Base-by-base conservation (phyloP, 2,113 vertebrate genomes). In the Oncorhynchus masou region DNA sequence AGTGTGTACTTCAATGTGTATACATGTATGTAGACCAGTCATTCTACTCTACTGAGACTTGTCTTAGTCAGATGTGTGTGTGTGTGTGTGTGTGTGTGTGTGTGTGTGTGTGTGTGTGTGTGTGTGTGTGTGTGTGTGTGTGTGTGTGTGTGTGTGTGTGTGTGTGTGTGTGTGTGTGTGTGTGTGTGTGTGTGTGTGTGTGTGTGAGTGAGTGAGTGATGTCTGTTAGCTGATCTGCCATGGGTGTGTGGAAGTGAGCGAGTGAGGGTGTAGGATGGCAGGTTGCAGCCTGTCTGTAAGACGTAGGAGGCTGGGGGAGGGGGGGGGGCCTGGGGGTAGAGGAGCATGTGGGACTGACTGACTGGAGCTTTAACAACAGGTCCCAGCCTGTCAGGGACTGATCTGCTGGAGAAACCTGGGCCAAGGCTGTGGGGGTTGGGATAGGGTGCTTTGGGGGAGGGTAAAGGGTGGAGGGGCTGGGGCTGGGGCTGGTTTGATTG, bases 191-290 rank as follows among this genome's bases (percentile, higher is more conserved):
- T 73, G 39, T 59, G 74, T 39, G 39, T 57, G 20, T 70, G 68
- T 11, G 85, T 24, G 74, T 51, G 78, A 79, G 77, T 31, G 27
- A 27, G 27, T 27, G 27, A 27, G 27, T 27, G 82, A 78, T 84
- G 59, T 79, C 77, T 78, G 81, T 69, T 77, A 73, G 79, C 73
- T 73, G 59, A 84, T 76, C 51, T 77, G 74, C 83, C 54, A 34
- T 29, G 69, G 6, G 31, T 54, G 72, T 68, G 76, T 74, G 65
- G 0, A 24, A 20, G 24, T 31, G 51, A 13, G 16, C 25, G 59
- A 20, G 60, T 45, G n/a, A 29, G 39, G 34, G 39, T 24, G 39
- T 70, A 20, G 60, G 39, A 8, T 12, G 34, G 39, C 68, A 24
- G 20, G 67, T 45, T 19, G 6, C 16, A 39, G 67, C 67, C 29